Percentiles rank a stretch among this genome's conserved stretches.
Evolutionary conservation across 1,140 invertebrate genomes (phyloP).

Genomic region (Drosophila punjabiensis): DNA sequence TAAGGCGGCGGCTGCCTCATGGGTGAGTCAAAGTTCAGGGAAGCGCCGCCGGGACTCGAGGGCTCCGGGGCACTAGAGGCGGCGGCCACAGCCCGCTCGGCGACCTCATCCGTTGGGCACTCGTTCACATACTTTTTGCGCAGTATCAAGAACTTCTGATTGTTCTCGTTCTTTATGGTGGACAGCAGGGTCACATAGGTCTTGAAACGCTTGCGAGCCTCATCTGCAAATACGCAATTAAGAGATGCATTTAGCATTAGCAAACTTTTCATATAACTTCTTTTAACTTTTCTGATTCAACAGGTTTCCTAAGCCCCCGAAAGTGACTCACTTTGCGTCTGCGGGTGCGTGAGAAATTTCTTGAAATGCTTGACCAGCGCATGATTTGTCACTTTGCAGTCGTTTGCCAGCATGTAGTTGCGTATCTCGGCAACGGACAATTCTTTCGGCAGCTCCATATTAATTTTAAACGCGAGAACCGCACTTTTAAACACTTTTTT

Average conservation of each 20-base stretch:
- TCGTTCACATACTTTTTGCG: conserved; percentile 90
- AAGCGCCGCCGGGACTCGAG: conserved; percentile 64
- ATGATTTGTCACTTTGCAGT: conserved; percentile 94
- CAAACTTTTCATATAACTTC: not conserved
- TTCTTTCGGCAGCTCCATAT: conserved; percentile 90
- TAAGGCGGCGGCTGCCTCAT: conserved; percentile 87
- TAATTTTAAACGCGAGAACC: conserved; percentile 46
- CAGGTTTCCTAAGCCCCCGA: conserved; percentile 42
- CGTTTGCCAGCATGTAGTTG: conserved; percentile 92
- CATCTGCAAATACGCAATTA: conserved; percentile 68
- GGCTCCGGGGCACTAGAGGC: conserved; percentile 68
- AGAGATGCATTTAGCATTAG: conserved; percentile 7
- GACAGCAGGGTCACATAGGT: conserved; percentile 95
- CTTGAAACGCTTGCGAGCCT: conserved; percentile 94
- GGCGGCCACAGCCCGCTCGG: conserved; percentile 77
- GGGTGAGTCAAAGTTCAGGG: conserved; percentile 64
- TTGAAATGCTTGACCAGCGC: conserved; percentile 96
- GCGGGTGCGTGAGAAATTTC: conserved; percentile 89
- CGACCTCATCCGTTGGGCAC: conserved; percentile 85
- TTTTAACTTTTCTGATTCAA: conserved; percentile 39
- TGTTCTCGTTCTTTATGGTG: conserved; percentile 92
- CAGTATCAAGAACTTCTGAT: conserved; percentile 93
- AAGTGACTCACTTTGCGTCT: conserved; percentile 85
- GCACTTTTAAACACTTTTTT: conserved; percentile 56
- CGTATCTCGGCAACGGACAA: conserved; percentile 93